Evolutionary conservation across 1,140 invertebrate species (phyloP).

Genomic region (Polyergus mexicanus): DNA sequence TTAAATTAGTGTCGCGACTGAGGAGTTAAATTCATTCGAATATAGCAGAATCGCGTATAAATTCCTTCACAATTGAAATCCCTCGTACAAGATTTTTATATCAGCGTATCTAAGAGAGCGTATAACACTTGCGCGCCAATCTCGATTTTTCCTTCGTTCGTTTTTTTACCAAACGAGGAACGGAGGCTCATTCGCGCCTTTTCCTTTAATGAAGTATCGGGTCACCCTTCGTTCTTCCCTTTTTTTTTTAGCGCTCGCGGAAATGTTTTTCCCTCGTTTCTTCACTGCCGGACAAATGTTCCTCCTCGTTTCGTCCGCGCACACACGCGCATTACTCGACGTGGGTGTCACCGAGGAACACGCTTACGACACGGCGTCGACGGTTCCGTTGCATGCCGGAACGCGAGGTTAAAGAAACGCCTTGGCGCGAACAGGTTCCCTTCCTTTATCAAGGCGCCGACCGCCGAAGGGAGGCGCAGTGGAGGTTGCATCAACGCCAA

Average conservation of each 20-base stretch:
- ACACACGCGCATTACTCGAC: neutral
- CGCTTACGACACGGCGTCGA: conserved; percentile 55
- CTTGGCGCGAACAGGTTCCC: conserved; percentile 57
- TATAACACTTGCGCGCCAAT: conserved; percentile 12
- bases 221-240: conserved; percentile 23
- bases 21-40: conserved; percentile 14
- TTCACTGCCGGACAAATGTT: conserved; percentile 37
- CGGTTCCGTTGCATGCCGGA: conserved; percentile 60
- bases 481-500: conserved; percentile 32
- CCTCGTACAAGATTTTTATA: neutral
- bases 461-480: conserved; percentile 14
- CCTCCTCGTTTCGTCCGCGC: conserved; percentile 33
- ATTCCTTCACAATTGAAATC: conserved; percentile 15
- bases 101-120: neutral
- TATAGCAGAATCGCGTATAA: neutral
- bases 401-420: conserved; percentile 59
- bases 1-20: neutral
- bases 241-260: conserved; percentile 5
- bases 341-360: conserved; percentile 5
- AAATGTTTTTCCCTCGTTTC: conserved; percentile 54
- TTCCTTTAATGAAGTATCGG: conserved; percentile 31
- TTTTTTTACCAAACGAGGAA: conserved; percentile 56
- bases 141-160: neutral
- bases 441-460: conserved; percentile 52
- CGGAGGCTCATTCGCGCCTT: conserved; percentile 41